A percentile compares a stretch with the other conserved stretches of the same genome.
Evolutionary conservation across 2,888 invertebrate species (phyloP).

Genomic region (Allygus modestus): DNA sequence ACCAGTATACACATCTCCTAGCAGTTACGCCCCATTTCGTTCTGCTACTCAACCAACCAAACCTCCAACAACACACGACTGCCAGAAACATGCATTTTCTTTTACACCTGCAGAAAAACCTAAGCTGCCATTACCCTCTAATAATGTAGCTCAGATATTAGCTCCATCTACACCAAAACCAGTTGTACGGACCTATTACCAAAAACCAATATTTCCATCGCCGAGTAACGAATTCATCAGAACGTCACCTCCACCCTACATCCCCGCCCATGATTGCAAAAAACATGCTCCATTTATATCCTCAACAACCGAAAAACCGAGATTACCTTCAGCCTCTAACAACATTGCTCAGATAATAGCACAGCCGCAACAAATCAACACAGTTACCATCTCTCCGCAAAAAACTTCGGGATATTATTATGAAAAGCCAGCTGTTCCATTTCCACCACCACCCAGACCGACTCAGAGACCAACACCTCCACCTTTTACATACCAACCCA

Average conservation of each 20-base stretch:
- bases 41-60: neutral
- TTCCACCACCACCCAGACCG: neutral
- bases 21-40: neutral
- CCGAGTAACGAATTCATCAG: neutral
- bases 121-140: constrained; percentile 5
- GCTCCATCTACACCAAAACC: constrained; percentile 8
- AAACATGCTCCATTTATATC: neutral
- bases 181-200: neutral
- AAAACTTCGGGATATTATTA: constrained; percentile 11
- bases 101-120: neutral
- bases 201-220: constrained; percentile 11
- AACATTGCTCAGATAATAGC: constrained; percentile 33
- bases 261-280: constrained; percentile 7
- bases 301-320: constrained; percentile 9
- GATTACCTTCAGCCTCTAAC: constrained; percentile 23
- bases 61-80: constrained; percentile 1
- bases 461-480: neutral
- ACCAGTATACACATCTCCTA: neutral
- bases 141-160: neutral
- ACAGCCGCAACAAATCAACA: constrained; percentile 32
- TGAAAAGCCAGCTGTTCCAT: constrained; percentile 48
- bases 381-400: constrained; percentile 28
- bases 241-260: neutral
- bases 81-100: neutral
- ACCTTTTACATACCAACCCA: neutral